Evolutionary conservation across 1,140 invertebrate genomes (phyloP).

Genomic region (Aplysia californica): DNA sequence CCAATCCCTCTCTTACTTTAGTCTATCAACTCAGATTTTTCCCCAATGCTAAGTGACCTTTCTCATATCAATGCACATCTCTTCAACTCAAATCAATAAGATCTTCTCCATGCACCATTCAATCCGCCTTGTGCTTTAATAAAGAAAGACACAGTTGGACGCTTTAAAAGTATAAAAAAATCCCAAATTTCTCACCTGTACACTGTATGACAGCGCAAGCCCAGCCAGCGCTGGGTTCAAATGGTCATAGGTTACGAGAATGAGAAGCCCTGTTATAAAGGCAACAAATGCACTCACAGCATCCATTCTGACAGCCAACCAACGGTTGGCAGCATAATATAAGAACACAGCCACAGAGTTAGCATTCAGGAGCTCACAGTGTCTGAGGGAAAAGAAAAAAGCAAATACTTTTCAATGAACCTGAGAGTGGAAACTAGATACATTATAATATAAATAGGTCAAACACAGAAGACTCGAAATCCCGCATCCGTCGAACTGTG

Average conservation of each 20-base stretch:
- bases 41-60: neutral
- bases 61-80: neutral
- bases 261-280: constrained; percentile 71
- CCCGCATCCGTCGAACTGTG: no score
- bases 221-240: constrained; percentile 75
- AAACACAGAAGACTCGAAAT: no score
- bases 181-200: no score
- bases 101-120: neutral
- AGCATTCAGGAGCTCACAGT: constrained; percentile 71
- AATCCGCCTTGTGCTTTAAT: neutral
- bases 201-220: constrained; percentile 76
- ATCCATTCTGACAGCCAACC: constrained; percentile 79
- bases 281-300: constrained; percentile 66
- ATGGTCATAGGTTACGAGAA: constrained; percentile 72
- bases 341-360: constrained; percentile 72
- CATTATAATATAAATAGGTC: no score
- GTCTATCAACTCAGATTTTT: no score
- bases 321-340: constrained; percentile 74
- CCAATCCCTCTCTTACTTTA: no score
- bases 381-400: constrained; percentile 64
- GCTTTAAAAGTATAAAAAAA: no score
- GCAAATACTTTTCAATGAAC: no score
- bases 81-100: neutral
- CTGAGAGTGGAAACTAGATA: no score
- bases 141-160: no score